Conservation (phyloP, 30 jellyfish, hydroid and myxozoan species). For the Haliclystus octoradiatus region DNA sequence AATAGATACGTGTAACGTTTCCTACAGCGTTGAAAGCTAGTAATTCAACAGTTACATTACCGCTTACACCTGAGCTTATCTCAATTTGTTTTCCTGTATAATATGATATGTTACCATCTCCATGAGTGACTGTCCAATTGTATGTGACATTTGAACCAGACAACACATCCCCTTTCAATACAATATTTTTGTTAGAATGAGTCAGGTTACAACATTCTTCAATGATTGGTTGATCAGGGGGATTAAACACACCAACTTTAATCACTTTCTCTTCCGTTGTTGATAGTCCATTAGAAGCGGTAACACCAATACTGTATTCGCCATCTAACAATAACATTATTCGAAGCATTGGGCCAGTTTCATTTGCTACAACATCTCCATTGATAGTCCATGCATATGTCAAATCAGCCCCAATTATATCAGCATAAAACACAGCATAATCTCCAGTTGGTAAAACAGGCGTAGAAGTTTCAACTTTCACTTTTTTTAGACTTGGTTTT, state of each 20-base stretch:
- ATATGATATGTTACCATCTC: background rate
- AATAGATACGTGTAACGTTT: background rate
- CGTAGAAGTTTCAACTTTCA: background rate
- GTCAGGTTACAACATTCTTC: background rate
- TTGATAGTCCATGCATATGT: background rate
- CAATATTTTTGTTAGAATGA: background rate
- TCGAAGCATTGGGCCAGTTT: background rate
- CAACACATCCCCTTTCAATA: background rate
- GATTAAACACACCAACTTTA: background rate
- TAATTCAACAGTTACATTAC: background rate
- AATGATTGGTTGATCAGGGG: background rate
- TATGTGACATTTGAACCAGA: background rate
- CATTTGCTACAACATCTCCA: background rate
- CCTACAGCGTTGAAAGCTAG: slow-evolving; percentile 13
- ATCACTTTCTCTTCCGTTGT: background rate
- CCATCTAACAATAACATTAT: background rate
- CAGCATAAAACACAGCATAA: background rate
- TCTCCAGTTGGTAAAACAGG: slow-evolving; percentile 19
- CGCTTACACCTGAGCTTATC: background rate
- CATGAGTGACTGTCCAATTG: background rate
- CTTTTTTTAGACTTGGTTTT: background rate
- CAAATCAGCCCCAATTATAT: slow-evolving; percentile 9
- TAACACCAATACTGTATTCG: background rate
- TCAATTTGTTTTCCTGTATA: background rate
- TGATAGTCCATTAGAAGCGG: slow-evolving; percentile 4